Conservation (phyloP, 2,113 vertebrate species). For the Ceyx melanurus region DNA sequence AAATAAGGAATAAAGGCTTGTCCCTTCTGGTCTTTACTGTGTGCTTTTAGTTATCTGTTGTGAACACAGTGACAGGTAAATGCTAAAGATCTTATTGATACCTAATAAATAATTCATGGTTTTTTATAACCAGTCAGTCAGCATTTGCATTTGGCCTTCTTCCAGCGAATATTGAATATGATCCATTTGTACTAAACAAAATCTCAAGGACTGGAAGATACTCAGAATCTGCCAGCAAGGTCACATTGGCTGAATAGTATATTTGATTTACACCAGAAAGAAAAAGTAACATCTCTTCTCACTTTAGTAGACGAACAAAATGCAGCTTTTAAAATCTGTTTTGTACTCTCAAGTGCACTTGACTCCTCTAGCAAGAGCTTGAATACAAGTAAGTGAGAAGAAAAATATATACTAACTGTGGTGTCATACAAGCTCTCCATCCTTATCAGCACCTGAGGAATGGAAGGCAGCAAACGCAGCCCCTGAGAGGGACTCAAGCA, state of each 20-base stretch:
- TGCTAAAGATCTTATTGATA: not conserved
- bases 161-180: slow-evolving; percentile 4
- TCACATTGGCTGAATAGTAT: not conserved
- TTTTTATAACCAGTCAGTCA: not conserved
- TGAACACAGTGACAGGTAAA: not conserved
- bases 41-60: not conserved
- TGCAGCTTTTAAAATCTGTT: not conserved
- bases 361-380: not conserved
- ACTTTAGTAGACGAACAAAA: not conserved
- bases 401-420: not conserved
- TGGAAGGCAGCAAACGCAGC: not conserved
- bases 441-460: not conserved
- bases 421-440: not conserved
- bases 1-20: not conserved
- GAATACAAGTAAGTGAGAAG: not conserved
- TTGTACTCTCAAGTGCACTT: not conserved
- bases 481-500: not conserved
- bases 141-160: slow-evolving; percentile 16
- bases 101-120: not conserved
- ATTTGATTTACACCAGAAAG: not conserved
- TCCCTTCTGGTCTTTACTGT: not conserved
- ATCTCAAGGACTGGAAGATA: slow-evolving; percentile 36
- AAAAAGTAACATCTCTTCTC: slow-evolving; percentile 14
- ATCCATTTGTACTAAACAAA: slow-evolving; percentile 20
- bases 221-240: not conserved